Evolutionary conservation across 2,888 invertebrate species (phyloP), one percentile per base, ranked within the genome.

Genomic region (Lacanobia oleracea): DNA sequence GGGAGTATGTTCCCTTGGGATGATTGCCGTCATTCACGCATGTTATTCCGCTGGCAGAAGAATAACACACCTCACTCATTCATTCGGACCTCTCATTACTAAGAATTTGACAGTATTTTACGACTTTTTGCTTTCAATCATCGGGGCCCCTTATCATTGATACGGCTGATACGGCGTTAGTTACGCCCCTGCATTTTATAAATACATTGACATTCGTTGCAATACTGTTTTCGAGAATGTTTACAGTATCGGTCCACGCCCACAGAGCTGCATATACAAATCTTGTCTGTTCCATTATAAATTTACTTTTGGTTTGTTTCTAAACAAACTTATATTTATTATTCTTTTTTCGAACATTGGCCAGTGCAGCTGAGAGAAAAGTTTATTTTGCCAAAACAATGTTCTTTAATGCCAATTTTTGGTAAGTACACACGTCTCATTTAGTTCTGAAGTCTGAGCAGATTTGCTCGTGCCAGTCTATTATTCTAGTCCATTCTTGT

Each of bases 171-270:
- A n/a, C n/a, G n/a, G n/a, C n/a, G n/a, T n/a, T n/a, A n/a, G n/a
- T n/a, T n/a, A n/a, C n/a, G n/a, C n/a, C n/a, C n/a, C n/a, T 27
- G 59, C 65, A 48, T 27, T 57, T 60, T 72, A 76, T 75, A 83
- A 80, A 83, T 73, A 82, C 43, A 69, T 64, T 65, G 33, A 71
- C 68, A 74, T 74, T 74, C 64, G 65, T 68, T 57, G 48, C 23
- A 45, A 27, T 61, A 57, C 65, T 59, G 61, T 67, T 77, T 74
- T 72, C 59, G 59, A 72, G 62, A 71, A 69, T 83, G 75, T 83
- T 80, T 83, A 80, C 64, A 54, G 16, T 64, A 64, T 67, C 60
- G 67, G 75, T 83, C 18, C 61, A 37, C 69, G 67, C 81, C 69
- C 56, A 81, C 62, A 21, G 40, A 40, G 56, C 2, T 77, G 84